Conservation (phyloP, 2,797 vertebrate genomes). For the Tiaroga cobitis region DNA sequence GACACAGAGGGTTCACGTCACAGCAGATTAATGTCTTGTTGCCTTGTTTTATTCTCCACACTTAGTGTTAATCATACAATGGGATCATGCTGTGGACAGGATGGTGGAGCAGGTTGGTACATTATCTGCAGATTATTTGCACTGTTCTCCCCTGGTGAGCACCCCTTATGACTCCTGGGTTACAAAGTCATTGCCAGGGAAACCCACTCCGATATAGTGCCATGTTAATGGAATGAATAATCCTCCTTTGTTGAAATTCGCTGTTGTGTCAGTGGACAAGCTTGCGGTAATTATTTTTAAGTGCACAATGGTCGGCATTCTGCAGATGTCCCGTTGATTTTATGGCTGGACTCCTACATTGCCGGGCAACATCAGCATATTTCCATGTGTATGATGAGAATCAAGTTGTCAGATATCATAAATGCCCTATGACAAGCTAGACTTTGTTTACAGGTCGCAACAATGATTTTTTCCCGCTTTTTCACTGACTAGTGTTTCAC, state of each 20-base stretch:
- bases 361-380: constrained; percentile 36
- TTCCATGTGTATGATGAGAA: neutral
- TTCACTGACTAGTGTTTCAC: neutral
- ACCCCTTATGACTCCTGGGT: constrained; percentile 52
- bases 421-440: neutral
- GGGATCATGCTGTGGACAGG: constrained; percentile 68
- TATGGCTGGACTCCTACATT: constrained; percentile 25
- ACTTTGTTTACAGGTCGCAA: neutral
- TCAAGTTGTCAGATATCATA: neutral
- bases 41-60: constrained; percentile 73
- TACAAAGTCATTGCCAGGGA: constrained; percentile 46
- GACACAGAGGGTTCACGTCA: constrained; percentile 64
- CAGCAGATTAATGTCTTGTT: constrained; percentile 72
- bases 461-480: neutral
- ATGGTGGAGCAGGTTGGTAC: constrained; percentile 64
- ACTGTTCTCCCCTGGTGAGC: constrained; percentile 48
- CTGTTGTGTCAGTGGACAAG: constrained; percentile 54
- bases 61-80: constrained; percentile 72
- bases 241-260: constrained; percentile 61
- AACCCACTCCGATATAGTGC: constrained; percentile 8
- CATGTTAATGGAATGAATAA: constrained; percentile 54
- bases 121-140: constrained; percentile 69
- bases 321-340: constrained; percentile 42
- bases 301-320: constrained; percentile 47
- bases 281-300: constrained; percentile 64